Base-by-base conservation (phyloP, 2,888 invertebrate species). In the Nebria salina region DNA sequence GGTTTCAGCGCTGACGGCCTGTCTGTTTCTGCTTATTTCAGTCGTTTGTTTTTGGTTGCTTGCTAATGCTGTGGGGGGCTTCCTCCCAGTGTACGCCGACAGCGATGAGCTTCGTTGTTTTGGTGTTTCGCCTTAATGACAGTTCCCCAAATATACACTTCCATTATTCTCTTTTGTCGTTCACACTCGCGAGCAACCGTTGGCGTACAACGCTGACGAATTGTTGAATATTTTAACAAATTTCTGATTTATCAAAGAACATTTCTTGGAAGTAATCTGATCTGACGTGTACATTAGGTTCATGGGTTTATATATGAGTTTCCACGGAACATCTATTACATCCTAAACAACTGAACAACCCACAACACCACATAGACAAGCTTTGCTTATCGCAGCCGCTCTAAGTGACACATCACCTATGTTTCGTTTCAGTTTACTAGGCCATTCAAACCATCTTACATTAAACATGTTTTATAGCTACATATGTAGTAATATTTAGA, bases 21-120 rank as follows among this genome's bases (percentile, higher is more conserved):
- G 66, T 66, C 25, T 66, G 66, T 15, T 25, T 70, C 15, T 70
- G 70, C 34, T 34, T 34, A 34, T 54, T 70, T 34, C 15, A 15
- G 26, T 26, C 70, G 70, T 34, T 26, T 2, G 70, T 70, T 54
- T 54, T 54, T 54, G 54, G 3, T 54, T 54, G 54, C 54, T 13
- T 54, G 54, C 7, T 54, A 54, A 54, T 54, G 13, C 54, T 54
- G 54, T 54, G 54, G 54, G 8, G 54, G 13, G 54, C 54, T 54
- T 54, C 54, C 54, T 54, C 54, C 4, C 54, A 11, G 25, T 70
- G 11, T 13, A 66, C n/a, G 11, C 7, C 70, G 70, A 25, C 9
- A 70, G 70, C 70, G 26, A 76, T 41, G 68, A 76, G 70, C 70
- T 77, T 77, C 70, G 77, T 77, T 76, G 65, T 76, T 66, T 15